phyloP scores from a whole-genome alignment of 1,140 invertebrate species.

The Teleopsis dalmanni region DNA sequence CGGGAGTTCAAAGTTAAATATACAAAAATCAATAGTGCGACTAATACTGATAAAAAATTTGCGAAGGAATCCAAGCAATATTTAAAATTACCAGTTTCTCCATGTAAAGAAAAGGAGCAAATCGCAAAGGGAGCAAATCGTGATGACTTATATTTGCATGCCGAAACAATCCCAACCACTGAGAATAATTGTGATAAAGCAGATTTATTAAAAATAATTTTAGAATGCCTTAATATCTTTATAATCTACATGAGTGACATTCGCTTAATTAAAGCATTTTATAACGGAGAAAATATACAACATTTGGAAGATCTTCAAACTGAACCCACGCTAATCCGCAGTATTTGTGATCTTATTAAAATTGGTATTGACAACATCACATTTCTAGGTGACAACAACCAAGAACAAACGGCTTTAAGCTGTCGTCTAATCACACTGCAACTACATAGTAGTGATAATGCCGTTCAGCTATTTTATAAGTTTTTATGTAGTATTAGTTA shows the following conservation, averaged over 20 bases:
- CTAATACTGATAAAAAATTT: too few species aligned
- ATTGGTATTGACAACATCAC: slow-evolving; percentile 41
- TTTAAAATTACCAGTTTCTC: too few species aligned
- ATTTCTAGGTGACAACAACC: slow-evolving; percentile 34
- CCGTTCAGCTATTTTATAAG: slow-evolving; percentile 26
- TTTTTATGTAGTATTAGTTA: slow-evolving; percentile 18
- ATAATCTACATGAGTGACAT: slow-evolving; percentile 39
- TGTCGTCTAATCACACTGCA: slow-evolving; percentile 32
- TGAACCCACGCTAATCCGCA: slow-evolving; percentile 29
- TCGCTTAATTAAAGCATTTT: slow-evolving; percentile 36
- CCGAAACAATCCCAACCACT: neutral
- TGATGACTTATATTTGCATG: too few species aligned
- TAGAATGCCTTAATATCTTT: slow-evolving; percentile 38
- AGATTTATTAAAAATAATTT: slow-evolving; percentile 7
- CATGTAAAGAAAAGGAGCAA: too few species aligned
- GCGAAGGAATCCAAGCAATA: too few species aligned
- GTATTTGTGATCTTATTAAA: slow-evolving; percentile 40
- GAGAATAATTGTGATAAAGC: neutral
- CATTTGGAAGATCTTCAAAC: slow-evolving; percentile 34
- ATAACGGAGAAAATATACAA: slow-evolving; percentile 38
- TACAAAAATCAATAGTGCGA: neutral
- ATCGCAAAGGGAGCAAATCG: too few species aligned
- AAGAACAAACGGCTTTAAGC: slow-evolving; percentile 29
- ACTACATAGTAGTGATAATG: slow-evolving; percentile 31
- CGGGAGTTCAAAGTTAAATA: slow-evolving; percentile 21